Conservation (phyloP, 2,888 invertebrate genomes). For the Nemoura dubitans region DNA sequence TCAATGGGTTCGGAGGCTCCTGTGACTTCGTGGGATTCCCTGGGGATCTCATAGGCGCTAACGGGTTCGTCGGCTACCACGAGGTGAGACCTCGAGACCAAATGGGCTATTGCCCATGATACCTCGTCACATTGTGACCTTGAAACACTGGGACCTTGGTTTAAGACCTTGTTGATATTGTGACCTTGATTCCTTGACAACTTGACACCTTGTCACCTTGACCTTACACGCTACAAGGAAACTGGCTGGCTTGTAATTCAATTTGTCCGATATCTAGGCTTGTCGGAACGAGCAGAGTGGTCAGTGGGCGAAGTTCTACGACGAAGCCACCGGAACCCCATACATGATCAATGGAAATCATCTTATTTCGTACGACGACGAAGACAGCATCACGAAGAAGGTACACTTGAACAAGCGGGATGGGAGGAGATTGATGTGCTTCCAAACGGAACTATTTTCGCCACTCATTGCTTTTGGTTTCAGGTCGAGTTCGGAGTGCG, state of each 20-base stretch:
- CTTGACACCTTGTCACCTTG: no score
- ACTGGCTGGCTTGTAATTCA: no score
- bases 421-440: not conserved
- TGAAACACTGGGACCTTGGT: no score
- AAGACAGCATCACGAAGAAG: constrained; percentile 77
- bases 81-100: no score
- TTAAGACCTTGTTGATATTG: no score
- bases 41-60: constrained; percentile 80
- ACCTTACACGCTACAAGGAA: no score
- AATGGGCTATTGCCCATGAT: no score
- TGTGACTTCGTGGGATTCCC: constrained; percentile 72
- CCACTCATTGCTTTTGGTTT: not conserved
- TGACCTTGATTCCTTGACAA: no score
- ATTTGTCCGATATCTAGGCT: constrained; percentile 22
- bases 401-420: constrained; percentile 62
- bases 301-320: constrained; percentile 75
- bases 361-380: constrained; percentile 81
- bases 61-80: constrained; percentile 88
- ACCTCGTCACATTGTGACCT: no score
- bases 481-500: constrained; percentile 65
- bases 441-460: not conserved
- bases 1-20: constrained; percentile 61
- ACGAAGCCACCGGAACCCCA: constrained; percentile 71
- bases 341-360: constrained; percentile 69
- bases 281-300: constrained; percentile 3